Percentiles rank a stretch among this genome's conserved stretches.
Conservation (phyloP, 1,140 invertebrate genomes). For the Hypsibius dujardini region DNA sequence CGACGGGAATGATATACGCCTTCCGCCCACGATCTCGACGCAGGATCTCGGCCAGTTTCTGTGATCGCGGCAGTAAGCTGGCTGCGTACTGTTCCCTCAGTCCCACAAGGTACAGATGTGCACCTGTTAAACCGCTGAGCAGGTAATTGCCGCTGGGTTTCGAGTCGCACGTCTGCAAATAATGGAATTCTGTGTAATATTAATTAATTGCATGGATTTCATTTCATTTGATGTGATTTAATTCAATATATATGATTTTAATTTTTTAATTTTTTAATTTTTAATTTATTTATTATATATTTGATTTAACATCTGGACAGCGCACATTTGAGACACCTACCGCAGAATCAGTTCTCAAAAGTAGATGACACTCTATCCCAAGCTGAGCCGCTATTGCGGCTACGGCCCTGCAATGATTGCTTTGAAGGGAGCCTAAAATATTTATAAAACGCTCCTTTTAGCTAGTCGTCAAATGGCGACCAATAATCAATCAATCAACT, state of each 20-base stretch:
- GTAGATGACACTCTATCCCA: not conserved
- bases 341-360: not conserved
- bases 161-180: too few relatives aligned
- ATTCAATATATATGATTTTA: too few relatives aligned
- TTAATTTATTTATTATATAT: too few relatives aligned
- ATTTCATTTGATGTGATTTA: too few relatives aligned
- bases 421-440: not conserved
- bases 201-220: too few relatives aligned
- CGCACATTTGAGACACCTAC: too few relatives aligned
- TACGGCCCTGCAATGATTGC: constrained; percentile 3
- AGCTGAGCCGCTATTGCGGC: not conserved
- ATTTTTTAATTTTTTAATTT: too few relatives aligned
- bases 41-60: not conserved
- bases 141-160: not conserved
- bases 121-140: not conserved
- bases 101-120: not conserved
- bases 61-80: not conserved
- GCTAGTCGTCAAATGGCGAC: too few relatives aligned
- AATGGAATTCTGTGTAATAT: too few relatives aligned
- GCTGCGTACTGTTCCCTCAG: not conserved
- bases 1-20: constrained; percentile 5
- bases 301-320: too few relatives aligned
- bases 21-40: not conserved
- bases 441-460: too few relatives aligned
- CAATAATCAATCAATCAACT: too few relatives aligned